Percentiles rank a stretch among this genome's conserved stretches.
phyloP scores from a whole-genome alignment of 2,888 invertebrate species.

The Junonia oenone region DNA sequence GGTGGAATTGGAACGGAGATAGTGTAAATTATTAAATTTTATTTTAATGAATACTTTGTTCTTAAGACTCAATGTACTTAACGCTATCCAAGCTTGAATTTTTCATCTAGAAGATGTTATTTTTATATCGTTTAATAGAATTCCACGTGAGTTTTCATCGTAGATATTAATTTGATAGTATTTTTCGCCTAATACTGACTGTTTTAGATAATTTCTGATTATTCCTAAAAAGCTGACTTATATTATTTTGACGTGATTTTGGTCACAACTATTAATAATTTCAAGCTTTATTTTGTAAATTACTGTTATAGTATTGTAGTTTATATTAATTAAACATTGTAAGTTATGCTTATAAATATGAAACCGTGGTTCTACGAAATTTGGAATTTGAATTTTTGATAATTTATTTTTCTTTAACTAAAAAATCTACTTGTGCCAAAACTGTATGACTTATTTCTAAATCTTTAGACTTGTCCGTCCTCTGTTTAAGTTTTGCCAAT shows the following conservation, averaged over 20 bases:
- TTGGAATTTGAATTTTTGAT: not conserved
- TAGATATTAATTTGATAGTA: constrained; percentile 16
- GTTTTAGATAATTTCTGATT: not conserved
- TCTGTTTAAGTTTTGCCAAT: not conserved
- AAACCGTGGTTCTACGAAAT: constrained; percentile 38
- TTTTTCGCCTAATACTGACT: constrained; percentile 1
- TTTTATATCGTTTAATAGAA: not conserved
- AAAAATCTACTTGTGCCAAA: constrained; percentile 25
- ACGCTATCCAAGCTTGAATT: not conserved
- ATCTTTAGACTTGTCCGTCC: not conserved
- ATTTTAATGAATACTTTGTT: not conserved
- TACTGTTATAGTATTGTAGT: constrained; percentile 50
- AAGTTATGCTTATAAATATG: constrained; percentile 35
- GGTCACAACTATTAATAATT: not conserved
- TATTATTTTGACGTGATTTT: not conserved
- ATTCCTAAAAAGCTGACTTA: not conserved
- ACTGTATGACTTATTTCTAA: not conserved
- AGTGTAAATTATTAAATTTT: not conserved
- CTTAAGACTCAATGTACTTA: constrained; percentile 39
- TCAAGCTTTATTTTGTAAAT: constrained; percentile 40
- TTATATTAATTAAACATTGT: constrained; percentile 40
- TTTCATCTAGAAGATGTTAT: constrained; percentile 31
- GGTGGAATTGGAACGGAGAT: constrained; percentile 22
- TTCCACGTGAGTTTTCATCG: constrained; percentile 30
- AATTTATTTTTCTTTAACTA: not conserved